A percentile compares a stretch with the other conserved stretches of the same genome.
Conservation (phyloP, 2,888 invertebrate genomes). For the Creontiades dilutus region DNA sequence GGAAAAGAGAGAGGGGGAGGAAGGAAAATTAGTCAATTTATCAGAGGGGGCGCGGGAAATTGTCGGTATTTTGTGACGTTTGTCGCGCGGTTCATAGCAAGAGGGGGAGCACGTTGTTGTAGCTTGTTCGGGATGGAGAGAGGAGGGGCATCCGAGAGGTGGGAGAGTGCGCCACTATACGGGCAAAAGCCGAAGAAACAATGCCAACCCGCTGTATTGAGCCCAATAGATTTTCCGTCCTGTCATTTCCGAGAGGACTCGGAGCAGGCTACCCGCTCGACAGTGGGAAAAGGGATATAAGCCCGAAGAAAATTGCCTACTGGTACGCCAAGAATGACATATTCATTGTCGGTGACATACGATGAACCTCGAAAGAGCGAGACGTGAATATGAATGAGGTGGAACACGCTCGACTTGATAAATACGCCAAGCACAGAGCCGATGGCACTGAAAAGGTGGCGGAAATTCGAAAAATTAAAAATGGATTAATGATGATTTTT, state of each 20-base stretch:
- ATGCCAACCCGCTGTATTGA: constrained; percentile 5
- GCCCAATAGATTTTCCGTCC: constrained; percentile 15
- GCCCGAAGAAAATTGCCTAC: no score
- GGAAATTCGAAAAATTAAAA: no score
- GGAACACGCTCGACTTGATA: no score
- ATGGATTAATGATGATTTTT: no score
- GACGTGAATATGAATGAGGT: no score
- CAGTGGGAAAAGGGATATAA: no score
- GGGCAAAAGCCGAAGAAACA: constrained; percentile 17
- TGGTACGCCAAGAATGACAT: no score
- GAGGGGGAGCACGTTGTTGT: not conserved
- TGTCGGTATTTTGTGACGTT: not conserved
- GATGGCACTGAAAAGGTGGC: no score
- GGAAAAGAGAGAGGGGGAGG: no score
- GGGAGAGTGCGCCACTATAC: not conserved
- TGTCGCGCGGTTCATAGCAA: not conserved
- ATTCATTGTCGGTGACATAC: no score
- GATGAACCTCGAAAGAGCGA: no score
- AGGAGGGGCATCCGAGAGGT: not conserved
- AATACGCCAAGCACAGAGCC: no score
- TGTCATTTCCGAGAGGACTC: not conserved
- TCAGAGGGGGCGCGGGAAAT: not conserved
- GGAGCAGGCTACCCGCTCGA: not conserved
- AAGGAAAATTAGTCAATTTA: not conserved
- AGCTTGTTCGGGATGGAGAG: not conserved